Conservation (phyloP, 64 coral and sea anemone genomes). For the Actinia equina region DNA sequence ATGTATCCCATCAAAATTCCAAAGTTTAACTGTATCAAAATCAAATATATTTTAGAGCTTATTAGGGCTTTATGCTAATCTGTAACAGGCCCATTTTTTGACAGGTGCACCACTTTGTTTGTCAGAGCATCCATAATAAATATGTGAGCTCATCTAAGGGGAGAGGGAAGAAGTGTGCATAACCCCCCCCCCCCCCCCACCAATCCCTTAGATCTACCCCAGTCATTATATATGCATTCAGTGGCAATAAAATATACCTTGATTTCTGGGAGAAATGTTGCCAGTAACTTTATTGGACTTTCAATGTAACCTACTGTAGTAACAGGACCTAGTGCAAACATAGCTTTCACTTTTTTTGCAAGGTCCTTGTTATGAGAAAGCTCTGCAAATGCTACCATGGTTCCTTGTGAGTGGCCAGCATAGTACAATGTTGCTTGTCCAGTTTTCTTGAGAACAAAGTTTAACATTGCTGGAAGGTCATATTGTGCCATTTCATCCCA, state of each 20-base stretch:
- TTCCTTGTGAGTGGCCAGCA: conserved; percentile 89
- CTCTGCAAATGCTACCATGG: conserved; percentile 81
- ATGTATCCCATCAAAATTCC: no score
- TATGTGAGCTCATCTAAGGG: no score
- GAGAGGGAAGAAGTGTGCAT: no score
- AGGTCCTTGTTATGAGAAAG: conserved; percentile 71
- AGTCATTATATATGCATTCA: no score
- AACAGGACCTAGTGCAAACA: conserved; percentile 82
- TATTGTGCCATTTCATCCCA: conserved; percentile 95
- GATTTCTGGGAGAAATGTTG: conserved; percentile 26
- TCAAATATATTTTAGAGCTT: no score
- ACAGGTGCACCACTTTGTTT: no score
- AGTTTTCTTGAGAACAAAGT: conserved; percentile 65
- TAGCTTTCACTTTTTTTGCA: conserved; percentile 70
- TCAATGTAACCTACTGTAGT: conserved; percentile 61
- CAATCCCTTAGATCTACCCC: no score
- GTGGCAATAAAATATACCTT: conserved; percentile 22
- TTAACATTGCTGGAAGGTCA: conserved; percentile 81
- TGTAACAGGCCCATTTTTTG: no score
- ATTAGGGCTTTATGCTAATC: no score
- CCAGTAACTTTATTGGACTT: conserved; percentile 68
- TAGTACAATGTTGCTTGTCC: conserved; percentile 58
- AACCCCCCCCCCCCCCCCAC: no score
- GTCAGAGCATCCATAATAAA: no score
- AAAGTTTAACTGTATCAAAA: no score